Conservation (phyloP, 2,113 vertebrate species). For the Rutilus rutilus region DNA sequence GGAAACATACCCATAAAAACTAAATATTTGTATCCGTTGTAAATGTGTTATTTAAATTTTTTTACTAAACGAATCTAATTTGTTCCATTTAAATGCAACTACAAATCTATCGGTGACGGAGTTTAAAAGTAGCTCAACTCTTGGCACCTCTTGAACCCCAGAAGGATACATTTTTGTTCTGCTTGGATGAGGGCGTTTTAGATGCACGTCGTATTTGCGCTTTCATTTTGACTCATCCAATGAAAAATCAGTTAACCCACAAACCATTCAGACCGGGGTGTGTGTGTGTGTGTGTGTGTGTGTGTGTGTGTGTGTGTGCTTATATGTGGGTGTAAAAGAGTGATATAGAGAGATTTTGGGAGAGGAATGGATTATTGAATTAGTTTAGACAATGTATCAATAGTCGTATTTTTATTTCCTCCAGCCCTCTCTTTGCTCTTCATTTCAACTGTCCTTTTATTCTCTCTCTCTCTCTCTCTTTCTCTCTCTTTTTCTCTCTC, state of each 20-base stretch:
- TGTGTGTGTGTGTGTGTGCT: slow-evolving; percentile 55
- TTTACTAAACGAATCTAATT: neutral
- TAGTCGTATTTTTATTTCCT: slow-evolving; percentile 43
- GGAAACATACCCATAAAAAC: no score
- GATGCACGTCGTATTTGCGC: slow-evolving; percentile 43
- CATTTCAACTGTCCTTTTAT: slow-evolving; percentile 70
- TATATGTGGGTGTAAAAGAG: neutral
- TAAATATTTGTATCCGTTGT: no score
- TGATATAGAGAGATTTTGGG: neutral
- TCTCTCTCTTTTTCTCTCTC: slow-evolving; percentile 56
- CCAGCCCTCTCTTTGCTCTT: slow-evolving; percentile 59
- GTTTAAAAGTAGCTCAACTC: neutral
- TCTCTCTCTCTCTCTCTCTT: slow-evolving; percentile 62
- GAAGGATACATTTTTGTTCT: neutral
- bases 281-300: slow-evolving; percentile 61
- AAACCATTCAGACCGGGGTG: slow-evolving; percentile 63
- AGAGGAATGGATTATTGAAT: slow-evolving; percentile 24
- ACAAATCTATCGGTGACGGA: neutral
- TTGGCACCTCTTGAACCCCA: neutral
- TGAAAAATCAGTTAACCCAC: slow-evolving; percentile 71
- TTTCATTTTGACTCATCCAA: slow-evolving; percentile 65
- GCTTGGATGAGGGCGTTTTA: slow-evolving; percentile 32
- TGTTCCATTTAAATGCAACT: neutral
- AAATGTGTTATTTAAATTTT: no score
- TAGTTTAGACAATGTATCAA: slow-evolving; percentile 46